Conservation (phyloP, 2,113 vertebrate species). For the Equus przewalskii region DNA sequence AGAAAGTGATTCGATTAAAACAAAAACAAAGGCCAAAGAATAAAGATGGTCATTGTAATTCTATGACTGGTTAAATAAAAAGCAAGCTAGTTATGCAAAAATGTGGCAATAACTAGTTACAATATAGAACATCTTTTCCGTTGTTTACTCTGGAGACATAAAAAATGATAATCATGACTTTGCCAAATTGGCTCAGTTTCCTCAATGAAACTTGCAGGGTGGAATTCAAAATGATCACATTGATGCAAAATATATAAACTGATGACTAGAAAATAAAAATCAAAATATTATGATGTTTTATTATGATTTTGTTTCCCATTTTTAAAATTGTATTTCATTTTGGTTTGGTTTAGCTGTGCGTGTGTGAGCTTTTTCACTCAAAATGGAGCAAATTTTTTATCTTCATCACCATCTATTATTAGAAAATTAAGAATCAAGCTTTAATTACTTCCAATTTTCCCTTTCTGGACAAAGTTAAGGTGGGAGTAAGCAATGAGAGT, state of each 20-base stretch:
- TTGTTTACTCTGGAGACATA: slow-evolving; percentile 24
- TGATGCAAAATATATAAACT: slow-evolving; percentile 9
- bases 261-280: slow-evolving; percentile 29
- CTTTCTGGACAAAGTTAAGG: neutral
- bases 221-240: neutral
- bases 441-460: neutral
- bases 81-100: neutral
- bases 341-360: neutral
- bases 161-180: slow-evolving; percentile 13
- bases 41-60: neutral
- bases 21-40: neutral
- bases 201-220: neutral
- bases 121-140: neutral
- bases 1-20: neutral
- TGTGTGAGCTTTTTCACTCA: neutral
- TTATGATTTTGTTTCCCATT: slow-evolving; percentile 10
- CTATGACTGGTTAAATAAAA: neutral
- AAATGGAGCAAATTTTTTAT: neutral
- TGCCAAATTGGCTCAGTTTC: neutral
- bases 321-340: slow-evolving; percentile 36
- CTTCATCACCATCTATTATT: neutral
- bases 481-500: neutral
- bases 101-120: neutral
- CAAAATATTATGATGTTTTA: neutral
- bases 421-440: slow-evolving; percentile 40